Evolutionary conservation across 2,797 vertebrate species (phyloP).

Genomic region (Petrocephalus sullivani): DNA sequence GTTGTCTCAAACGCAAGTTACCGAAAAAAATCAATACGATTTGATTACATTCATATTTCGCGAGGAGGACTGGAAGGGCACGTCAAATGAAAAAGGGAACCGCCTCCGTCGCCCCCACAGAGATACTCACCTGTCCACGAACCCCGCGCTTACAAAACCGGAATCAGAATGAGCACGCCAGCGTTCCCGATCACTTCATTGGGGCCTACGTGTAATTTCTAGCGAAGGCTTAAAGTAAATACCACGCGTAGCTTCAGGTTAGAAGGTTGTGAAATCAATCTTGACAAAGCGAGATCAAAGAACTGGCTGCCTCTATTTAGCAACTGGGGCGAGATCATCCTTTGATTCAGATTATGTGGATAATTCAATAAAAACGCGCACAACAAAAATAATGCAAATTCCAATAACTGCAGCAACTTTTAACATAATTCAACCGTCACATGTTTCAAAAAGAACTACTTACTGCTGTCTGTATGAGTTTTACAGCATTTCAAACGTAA

Average conservation of each 20-base stretch:
- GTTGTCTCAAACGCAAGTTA: background rate
- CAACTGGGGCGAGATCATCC: background rate
- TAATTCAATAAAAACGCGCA: background rate
- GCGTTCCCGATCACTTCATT: background rate
- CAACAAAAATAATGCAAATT: background rate
- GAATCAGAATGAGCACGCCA: background rate
- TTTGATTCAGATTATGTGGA: background rate
- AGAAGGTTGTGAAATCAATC: constrained; percentile 1
- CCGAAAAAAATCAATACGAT: background rate
- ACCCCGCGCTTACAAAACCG: background rate
- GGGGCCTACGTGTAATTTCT: background rate
- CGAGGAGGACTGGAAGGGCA: background rate
- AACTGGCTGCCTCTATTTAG: background rate
- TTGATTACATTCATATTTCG: background rate
- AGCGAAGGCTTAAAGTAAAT: constrained; percentile 9
- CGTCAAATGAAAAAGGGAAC: background rate
- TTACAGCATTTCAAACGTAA: background rate
- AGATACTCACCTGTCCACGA: background rate
- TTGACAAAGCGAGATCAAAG: background rate
- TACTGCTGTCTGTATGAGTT: background rate
- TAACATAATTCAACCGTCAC: background rate
- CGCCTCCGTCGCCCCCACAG: background rate
- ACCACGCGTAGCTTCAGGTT: constrained; percentile 1
- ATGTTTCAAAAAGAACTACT: background rate
- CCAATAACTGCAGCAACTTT: background rate